Evolutionary conservation across 2,888 invertebrate species (phyloP).

Genomic region (Pseudolycoriella hygida): DNA sequence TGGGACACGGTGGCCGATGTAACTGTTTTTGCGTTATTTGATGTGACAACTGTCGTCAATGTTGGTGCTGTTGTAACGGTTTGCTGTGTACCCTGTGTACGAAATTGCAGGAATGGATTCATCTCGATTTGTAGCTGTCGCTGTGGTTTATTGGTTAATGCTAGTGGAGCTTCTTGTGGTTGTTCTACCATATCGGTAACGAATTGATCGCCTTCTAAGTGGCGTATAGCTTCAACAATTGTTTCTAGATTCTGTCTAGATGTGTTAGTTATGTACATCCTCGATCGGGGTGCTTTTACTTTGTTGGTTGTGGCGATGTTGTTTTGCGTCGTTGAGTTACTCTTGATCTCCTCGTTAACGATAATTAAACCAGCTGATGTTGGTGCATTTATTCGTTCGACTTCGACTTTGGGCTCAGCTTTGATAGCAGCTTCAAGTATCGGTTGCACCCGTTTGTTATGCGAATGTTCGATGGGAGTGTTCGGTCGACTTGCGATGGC

Average conservation of each 20-base stretch:
- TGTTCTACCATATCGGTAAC: constrained; percentile 53
- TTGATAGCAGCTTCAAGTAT: constrained; percentile 75
- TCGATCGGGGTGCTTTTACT: constrained; percentile 21
- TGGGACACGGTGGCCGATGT: not conserved
- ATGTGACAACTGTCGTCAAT: constrained; percentile 11
- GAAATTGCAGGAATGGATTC: constrained; percentile 43
- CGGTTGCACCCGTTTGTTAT: constrained; percentile 31
- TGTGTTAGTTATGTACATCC: constrained; percentile 38
- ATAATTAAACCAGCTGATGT: not conserved
- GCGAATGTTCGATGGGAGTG: constrained; percentile 3
- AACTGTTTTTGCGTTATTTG: not conserved
- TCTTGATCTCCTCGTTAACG: constrained; percentile 21
- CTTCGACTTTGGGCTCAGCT: constrained; percentile 71
- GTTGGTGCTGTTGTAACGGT: constrained; percentile 10
- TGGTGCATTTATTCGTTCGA: constrained; percentile 43
- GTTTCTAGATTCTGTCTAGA: constrained; percentile 93
- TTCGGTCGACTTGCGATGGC: constrained; percentile 4
- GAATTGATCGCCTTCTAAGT: constrained; percentile 89
- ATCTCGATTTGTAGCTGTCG: constrained; percentile 37
- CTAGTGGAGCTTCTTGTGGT: constrained; percentile 24
- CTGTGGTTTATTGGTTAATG: constrained; percentile 16
- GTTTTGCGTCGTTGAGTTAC: constrained; percentile 13
- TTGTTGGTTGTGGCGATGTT: constrained; percentile 19
- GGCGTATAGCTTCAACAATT: constrained; percentile 95
- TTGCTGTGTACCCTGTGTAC: constrained; percentile 24